phyloP scores from a whole-genome alignment of 2,113 vertebrate species.

The Microcebus jonahi region DNA sequence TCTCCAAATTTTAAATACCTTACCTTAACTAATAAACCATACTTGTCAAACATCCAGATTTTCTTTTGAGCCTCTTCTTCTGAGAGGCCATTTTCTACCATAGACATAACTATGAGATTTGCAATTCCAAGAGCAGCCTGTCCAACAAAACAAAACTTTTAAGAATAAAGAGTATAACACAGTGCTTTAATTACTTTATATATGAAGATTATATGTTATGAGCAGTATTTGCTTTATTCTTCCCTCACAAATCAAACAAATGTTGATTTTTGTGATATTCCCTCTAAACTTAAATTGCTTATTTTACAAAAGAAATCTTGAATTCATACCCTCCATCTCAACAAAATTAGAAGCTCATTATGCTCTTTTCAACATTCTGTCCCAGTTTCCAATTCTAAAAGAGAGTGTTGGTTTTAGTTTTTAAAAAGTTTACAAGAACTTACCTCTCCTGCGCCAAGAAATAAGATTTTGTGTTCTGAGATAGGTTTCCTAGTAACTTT shows the following conservation, averaged over 20 bases:
- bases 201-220: background rate
- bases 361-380: background rate
- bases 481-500: constrained; percentile 90
- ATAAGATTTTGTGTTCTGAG: constrained; percentile 94
- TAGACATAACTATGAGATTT: constrained; percentile 97
- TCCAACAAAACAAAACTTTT: constrained; percentile 23
- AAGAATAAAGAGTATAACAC: background rate
- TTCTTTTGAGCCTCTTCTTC: constrained; percentile 89
- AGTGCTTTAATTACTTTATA: background rate
- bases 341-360: background rate
- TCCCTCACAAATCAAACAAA: constrained; percentile 5
- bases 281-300: background rate
- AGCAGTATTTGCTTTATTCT: background rate
- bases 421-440: constrained; percentile 54
- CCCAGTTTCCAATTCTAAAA: constrained; percentile 34
- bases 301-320: background rate
- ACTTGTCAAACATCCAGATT: constrained; percentile 98
- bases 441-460: constrained; percentile 98
- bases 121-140: constrained; percentile 98
- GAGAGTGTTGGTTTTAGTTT: background rate
- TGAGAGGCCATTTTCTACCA: constrained; percentile 91
- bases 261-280: constrained; percentile 2
- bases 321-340: background rate
- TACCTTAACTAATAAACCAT: constrained; percentile 94
- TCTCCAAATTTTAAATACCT: constrained; percentile 35